Evolutionary conservation across 2,888 invertebrate genomes (phyloP).

Genomic region (Megaustenia siamemsis): DNA sequence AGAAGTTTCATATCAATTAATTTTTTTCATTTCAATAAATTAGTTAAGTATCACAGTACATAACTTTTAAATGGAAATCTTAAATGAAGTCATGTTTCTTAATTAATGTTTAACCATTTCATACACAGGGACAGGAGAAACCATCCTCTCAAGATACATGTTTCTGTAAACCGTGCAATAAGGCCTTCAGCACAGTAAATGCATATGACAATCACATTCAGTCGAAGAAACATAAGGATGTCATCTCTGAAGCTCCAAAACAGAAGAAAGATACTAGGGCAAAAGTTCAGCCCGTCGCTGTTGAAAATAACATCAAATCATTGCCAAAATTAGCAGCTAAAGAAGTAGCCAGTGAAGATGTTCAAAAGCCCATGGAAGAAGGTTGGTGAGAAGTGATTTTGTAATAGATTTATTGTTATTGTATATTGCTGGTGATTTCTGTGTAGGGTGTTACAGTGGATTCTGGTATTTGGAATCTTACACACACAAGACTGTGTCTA

Average conservation of each 20-base stretch:
- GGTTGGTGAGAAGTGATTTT: slow-evolving; percentile 4
- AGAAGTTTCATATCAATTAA: too few species aligned
- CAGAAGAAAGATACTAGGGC: slow-evolving; percentile 36
- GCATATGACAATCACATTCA: slow-evolving; percentile 92
- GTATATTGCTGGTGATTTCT: too few species aligned
- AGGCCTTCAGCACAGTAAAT: slow-evolving; percentile 90
- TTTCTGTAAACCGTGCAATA: slow-evolving; percentile 85
- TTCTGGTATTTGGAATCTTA: too few species aligned
- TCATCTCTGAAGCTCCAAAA: slow-evolving; percentile 32
- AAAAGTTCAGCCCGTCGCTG: neutral
- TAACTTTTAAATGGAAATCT: too few species aligned
- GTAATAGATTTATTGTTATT: too few species aligned
- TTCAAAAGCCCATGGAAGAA: slow-evolving; percentile 42
- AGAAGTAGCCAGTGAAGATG: slow-evolving; percentile 11
- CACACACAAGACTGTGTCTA: too few species aligned
- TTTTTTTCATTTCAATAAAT: too few species aligned
- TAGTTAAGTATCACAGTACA: neutral
- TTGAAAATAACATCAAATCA: neutral
- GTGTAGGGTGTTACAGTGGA: too few species aligned
- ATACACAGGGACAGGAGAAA: slow-evolving; percentile 36
- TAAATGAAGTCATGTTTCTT: neutral
- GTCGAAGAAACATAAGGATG: slow-evolving; percentile 91
- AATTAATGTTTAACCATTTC: neutral
- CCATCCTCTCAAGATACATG: slow-evolving; percentile 46
- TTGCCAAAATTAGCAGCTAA: neutral